A percentile compares a stretch with the other conserved stretches of the same genome.
Conservation (phyloP, 1,140 invertebrate genomes). For the Drosophila kepulauana region DNA sequence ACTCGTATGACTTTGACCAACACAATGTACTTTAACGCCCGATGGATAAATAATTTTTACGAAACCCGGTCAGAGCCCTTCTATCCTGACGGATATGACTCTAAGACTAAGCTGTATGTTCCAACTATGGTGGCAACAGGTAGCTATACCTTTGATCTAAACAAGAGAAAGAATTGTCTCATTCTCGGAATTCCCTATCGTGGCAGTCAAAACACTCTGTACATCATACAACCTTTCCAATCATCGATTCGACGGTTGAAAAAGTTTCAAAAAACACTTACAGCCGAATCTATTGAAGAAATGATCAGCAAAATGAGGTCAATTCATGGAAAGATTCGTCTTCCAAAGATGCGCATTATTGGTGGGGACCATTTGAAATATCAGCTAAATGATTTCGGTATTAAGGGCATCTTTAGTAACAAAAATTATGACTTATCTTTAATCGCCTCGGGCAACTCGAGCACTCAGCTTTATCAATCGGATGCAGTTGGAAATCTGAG, state of each 20-base stretch:
- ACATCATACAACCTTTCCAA: not conserved
- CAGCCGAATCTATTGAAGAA: not conserved
- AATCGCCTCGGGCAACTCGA: not conserved
- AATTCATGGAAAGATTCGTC: not conserved
- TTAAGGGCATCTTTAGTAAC: not conserved
- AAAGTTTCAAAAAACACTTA: not conserved
- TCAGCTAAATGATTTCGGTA: not conserved
- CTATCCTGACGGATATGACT: not conserved
- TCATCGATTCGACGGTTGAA: not conserved
- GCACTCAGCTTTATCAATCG: not conserved
- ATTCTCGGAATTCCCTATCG: conserved; percentile 9
- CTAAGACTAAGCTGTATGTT: not conserved
- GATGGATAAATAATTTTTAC: not conserved
- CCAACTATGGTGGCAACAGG: not conserved
- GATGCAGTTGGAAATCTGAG: not conserved
- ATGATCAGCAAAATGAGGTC: conserved; percentile 5
- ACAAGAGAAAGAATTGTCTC: not conserved
- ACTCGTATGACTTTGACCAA: not conserved
- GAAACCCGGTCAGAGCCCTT: not conserved
- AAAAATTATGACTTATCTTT: not conserved
- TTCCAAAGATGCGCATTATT: conserved; percentile 1
- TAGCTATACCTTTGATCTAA: not conserved
- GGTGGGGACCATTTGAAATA: not conserved
- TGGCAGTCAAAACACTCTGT: not conserved
- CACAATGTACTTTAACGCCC: conserved; percentile 1